phyloP scores from a whole-genome alignment of 2,113 vertebrate species.

The Microtus montanus region DNA sequence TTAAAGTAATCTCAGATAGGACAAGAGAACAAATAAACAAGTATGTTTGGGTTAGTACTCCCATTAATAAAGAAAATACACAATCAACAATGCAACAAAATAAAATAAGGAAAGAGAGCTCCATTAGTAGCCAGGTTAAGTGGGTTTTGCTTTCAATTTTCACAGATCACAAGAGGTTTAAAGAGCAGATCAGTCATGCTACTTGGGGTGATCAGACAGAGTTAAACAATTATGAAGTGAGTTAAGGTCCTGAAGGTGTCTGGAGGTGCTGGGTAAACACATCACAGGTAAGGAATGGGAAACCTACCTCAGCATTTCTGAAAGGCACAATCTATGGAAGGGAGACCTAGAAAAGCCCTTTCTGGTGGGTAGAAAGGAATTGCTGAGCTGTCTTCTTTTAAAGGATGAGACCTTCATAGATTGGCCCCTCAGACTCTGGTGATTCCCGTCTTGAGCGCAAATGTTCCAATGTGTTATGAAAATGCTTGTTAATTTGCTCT shows the following conservation, averaged over 20 bases:
- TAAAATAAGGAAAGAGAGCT: slow-evolving; percentile 63
- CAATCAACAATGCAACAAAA: slow-evolving; percentile 81
- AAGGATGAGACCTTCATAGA: slow-evolving; percentile 94
- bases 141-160: slow-evolving; percentile 53
- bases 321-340: slow-evolving; percentile 88
- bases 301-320: slow-evolving; percentile 85
- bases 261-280: slow-evolving; percentile 83
- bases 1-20: slow-evolving; percentile 76
- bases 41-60: slow-evolving; percentile 81
- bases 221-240: slow-evolving; percentile 76
- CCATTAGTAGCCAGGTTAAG: slow-evolving; percentile 52
- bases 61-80: slow-evolving; percentile 77
- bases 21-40: slow-evolving; percentile 77
- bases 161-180: slow-evolving; percentile 75
- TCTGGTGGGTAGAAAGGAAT: slow-evolving; percentile 71
- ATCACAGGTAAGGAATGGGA: slow-evolving; percentile 77
- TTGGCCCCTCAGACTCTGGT: slow-evolving; percentile 94
- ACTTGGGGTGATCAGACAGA: slow-evolving; percentile 77
- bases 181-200: slow-evolving; percentile 82
- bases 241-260: slow-evolving; percentile 81
- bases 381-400: slow-evolving; percentile 71
- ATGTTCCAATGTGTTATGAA: slow-evolving; percentile 99
- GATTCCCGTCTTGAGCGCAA: slow-evolving; percentile 96
- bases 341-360: slow-evolving; percentile 77
- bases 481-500: slow-evolving; percentile 99